A percentile compares a stretch with the other conserved stretches of the same genome.
phyloP scores from a whole-genome alignment of 1,140 invertebrate genomes.

The Drosophila kohkoa region DNA sequence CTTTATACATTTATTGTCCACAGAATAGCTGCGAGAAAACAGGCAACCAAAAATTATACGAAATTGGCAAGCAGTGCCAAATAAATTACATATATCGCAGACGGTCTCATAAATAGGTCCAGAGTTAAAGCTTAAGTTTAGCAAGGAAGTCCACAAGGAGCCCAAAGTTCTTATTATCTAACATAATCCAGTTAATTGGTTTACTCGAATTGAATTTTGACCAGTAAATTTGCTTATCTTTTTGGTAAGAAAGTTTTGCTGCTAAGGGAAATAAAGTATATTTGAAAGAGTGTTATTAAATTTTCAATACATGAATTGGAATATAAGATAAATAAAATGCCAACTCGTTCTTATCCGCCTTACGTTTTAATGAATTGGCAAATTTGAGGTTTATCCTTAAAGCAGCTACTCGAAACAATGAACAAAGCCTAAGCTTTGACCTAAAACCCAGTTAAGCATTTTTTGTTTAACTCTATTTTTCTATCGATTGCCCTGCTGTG shows the following conservation, averaged over 20 bases:
- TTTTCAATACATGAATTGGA: no score
- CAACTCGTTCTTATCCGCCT: background rate
- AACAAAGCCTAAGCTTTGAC: background rate
- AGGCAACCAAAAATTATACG: conserved; percentile 18
- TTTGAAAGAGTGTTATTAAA: no score
- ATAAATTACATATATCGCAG: conserved; percentile 46
- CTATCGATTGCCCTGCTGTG: conserved; percentile 55
- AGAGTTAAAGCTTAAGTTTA: conserved; percentile 3
- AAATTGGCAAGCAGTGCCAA: conserved; percentile 26
- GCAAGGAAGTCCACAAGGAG: background rate
- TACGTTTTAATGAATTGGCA: conserved; percentile 1
- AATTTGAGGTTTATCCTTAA: conserved; percentile 3
- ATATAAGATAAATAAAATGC: background rate
- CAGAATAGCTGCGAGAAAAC: conserved; percentile 14
- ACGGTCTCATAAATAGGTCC: conserved; percentile 7
- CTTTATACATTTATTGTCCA: conserved; percentile 36
- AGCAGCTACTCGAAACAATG: background rate
- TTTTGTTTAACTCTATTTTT: conserved; percentile 37
- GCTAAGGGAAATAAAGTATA: no score
- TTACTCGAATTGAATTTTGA: conserved; percentile 2
- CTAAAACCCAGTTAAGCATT: conserved; percentile 19
- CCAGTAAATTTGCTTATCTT: background rate
- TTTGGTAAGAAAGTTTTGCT: background rate
- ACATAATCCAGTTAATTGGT: conserved; percentile 19
- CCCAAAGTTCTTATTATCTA: conserved; percentile 17